Evolutionary conservation across 1,140 invertebrate species (phyloP).

Genomic region (Rhyacophila brunnea): DNA sequence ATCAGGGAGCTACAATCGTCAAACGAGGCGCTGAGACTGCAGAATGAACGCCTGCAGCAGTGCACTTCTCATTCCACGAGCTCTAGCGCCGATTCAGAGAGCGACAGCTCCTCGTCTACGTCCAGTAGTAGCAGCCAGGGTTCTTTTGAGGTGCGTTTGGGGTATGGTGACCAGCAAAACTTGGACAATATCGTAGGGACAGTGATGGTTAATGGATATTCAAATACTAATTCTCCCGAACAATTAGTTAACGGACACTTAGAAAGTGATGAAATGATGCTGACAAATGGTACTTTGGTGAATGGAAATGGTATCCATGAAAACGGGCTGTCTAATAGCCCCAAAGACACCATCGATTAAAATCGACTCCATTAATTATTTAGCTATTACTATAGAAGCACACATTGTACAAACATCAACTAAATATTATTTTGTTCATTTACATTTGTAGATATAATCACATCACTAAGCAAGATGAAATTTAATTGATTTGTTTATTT

Average conservation of each 20-base stretch:
- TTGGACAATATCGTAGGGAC: background rate
- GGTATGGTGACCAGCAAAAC: background rate
- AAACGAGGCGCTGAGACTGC: slow-evolving; percentile 46
- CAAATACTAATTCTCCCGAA: slow-evolving; percentile 6
- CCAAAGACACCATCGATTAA: background rate
- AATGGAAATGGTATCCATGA: slow-evolving; percentile 38
- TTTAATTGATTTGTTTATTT: background rate
- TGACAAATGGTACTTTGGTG: slow-evolving; percentile 34
- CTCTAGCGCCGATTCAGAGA: slow-evolving; percentile 49
- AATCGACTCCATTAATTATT: background rate
- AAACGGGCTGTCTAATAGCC: background rate
- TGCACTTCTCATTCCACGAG: slow-evolving; percentile 40
- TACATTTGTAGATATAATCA: background rate
- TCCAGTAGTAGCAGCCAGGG: slow-evolving; percentile 44
- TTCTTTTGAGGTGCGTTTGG: slow-evolving; percentile 29
- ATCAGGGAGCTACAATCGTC: slow-evolving; percentile 45
- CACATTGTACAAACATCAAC: slow-evolving; percentile 22
- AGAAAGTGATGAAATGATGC: slow-evolving; percentile 15
- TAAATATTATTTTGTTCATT: slow-evolving; percentile 7
- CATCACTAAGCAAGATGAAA: background rate
- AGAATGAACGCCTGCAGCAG: slow-evolving; percentile 44
- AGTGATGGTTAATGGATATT: slow-evolving; percentile 8
- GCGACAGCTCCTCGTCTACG: slow-evolving; percentile 48
- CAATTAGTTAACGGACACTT: slow-evolving; percentile 34
- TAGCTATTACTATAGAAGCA: slow-evolving; percentile 11